Evolutionary conservation across 2,113 vertebrate genomes (phyloP), one percentile per base, ranked within the genome.

Genomic region (Macquaria australasica): DNA sequence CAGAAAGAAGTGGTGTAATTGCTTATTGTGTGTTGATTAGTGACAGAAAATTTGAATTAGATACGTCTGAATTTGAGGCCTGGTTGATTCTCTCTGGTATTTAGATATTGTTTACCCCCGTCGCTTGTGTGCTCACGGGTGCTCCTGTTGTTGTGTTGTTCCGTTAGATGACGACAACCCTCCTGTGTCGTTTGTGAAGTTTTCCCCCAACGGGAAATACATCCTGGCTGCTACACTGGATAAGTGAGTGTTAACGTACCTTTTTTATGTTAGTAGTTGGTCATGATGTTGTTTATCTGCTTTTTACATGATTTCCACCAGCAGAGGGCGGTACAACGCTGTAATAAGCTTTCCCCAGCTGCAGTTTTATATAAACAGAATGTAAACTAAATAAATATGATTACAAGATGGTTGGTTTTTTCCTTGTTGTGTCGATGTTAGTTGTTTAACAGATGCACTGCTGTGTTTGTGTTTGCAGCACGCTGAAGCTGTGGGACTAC

Each of bases 401-500:
- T 50, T 6, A 43, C 20, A 53, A 50, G 34, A 55, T 8, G 4
- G 8, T 21, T 64, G 4, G 5, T 23, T 63, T 28, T 12, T 7
- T 8, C 39, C n/a, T 37, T 15, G 37, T 37, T 15, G 37, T 31
- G 68, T 20, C 41, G 1, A 6, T 67, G 8, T 18, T 10, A 11
- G 16, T 4, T 18, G 3, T 79, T 34, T 31, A 25, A 73, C 23
- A 59, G 20, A 4, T 11, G 11, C 8, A 2, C 37, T 45, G 25
- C 18, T 73, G 51, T 55, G 0, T 31, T 56, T 60, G 12, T 87
- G 39, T 86, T 72, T 79, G 18, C 28, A 99, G 98, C 95, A 99
- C 98, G 11, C 95, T 99, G 88, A 99, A 99, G 89, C 97, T 99
- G 93, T 99, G 98, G 98, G 98, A 99, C 96, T 99, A 99, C 97